Evolutionary conservation across 2,888 invertebrate genomes (phyloP).

Genomic region (Caenorhabditis sp.): DNA sequence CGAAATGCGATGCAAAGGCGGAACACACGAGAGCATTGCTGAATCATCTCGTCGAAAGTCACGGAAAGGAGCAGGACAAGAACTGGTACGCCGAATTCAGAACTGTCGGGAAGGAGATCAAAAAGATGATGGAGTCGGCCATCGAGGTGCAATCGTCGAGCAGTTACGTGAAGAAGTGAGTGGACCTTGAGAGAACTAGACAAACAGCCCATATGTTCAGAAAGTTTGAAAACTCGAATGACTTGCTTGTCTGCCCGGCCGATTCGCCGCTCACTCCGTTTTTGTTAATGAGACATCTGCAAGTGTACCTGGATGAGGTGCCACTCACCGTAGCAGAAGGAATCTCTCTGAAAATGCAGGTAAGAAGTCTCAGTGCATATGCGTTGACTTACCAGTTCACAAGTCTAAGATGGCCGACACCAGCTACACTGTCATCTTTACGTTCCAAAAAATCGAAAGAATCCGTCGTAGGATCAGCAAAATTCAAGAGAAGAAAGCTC

Average conservation of each 20-base stretch:
- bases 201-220: neutral
- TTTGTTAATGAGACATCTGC: slow-evolving; percentile 21
- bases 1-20: slow-evolving; percentile 13
- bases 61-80: slow-evolving; percentile 27
- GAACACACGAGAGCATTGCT: neutral
- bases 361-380: neutral
- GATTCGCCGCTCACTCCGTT: slow-evolving; percentile 24
- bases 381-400: neutral
- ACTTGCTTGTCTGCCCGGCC: slow-evolving; percentile 16
- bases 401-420: slow-evolving; percentile 4
- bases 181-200: neutral
- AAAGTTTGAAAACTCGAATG: slow-evolving; percentile 30
- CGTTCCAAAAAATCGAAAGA: slow-evolving; percentile 13
- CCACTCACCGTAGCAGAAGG: slow-evolving; percentile 6
- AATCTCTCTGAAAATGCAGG: slow-evolving; percentile 21
- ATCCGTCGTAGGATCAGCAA: slow-evolving; percentile 15
- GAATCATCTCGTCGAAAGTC: slow-evolving; percentile 10
- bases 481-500: neutral
- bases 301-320: slow-evolving; percentile 6
- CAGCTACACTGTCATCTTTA: slow-evolving; percentile 12
- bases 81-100: slow-evolving; percentile 2
- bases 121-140: slow-evolving; percentile 2
- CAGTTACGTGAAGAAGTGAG: slow-evolving; percentile 27
- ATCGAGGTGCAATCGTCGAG: slow-evolving; percentile 4
- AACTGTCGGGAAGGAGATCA: neutral